Percentiles rank a stretch among this genome's conserved stretches.
phyloP scores from a whole-genome alignment of 2,113 vertebrate species.

The Daubentonia madagascariensis region DNA sequence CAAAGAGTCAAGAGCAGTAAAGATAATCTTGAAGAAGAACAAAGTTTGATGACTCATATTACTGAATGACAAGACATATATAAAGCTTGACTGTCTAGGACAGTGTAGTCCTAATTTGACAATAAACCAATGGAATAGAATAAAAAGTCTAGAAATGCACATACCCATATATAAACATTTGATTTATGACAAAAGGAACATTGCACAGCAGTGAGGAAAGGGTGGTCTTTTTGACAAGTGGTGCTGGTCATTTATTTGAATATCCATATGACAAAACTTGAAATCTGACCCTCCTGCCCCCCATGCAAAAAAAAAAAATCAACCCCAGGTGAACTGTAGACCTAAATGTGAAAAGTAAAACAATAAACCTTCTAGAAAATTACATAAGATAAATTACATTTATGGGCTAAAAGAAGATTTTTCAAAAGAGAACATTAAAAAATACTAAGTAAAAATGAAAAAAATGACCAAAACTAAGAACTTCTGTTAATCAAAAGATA shows the following conservation, averaged over 20 bases:
- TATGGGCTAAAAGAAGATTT: background rate
- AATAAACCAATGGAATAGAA: background rate
- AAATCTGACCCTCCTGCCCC: background rate
- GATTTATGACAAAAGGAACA: too few relatives aligned
- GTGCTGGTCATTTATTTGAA: background rate
- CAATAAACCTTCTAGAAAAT: background rate
- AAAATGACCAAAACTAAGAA: background rate
- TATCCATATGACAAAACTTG: rapidly evolving
- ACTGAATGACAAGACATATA: background rate
- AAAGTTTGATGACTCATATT: background rate
- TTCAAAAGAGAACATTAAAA: background rate
- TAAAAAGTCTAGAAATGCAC: background rate
- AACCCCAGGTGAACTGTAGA: background rate
- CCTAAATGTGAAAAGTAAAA: background rate
- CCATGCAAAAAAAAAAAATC: background rate
- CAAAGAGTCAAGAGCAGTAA: background rate
- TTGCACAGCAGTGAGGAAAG: too few relatives aligned
- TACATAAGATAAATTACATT: background rate
- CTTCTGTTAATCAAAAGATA: background rate
- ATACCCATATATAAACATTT: too few relatives aligned
- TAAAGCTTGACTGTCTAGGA: too few relatives aligned
- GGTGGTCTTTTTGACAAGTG: background rate
- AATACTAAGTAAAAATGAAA: background rate
- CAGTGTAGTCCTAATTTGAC: too few relatives aligned
- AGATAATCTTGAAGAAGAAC: background rate